Evolutionary conservation across 2,888 invertebrate species (phyloP), one percentile per base, ranked within the genome.

Genomic region (Drosophila rellima): DNA sequence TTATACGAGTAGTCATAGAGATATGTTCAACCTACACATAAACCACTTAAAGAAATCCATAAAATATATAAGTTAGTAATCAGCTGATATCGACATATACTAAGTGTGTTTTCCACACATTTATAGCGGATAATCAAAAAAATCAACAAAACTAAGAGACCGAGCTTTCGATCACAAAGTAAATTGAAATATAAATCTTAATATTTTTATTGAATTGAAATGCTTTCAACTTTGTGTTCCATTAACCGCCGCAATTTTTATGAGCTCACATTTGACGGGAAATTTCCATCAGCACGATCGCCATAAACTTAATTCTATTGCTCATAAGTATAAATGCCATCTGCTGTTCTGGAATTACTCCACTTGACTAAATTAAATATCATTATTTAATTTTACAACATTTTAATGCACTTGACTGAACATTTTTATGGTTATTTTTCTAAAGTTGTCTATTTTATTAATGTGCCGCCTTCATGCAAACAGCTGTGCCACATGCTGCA

Each of bases 401-500:
- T 87, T 86, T 88, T 72, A 88, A 89, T 89, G 83, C 83, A 89
- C 87, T 86, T 83, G 55, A 33, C 44, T 62, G 26, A 63, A 50
- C 55, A 44, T 60, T 51, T 59, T 56, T 60, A 55, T 55, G 54
- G 42, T 33, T 50, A 10, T 55, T 45, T n/a, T 40, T 37, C 8
- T 47, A 56, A 26, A 60, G 57, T 66, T 77, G 51, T 72, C 78
- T 67, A 66, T 77, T 72, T 74, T 67, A 61, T 80, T 71, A 74
- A 74, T 82, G 75, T 63, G 71, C 20, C 39, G 31, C 40, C 54
- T 17, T 26, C 61, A 33, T 44, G 35, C 23, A 13, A 47, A 40
- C 71, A 74, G 70, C 77, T 82, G 71, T 80, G 62, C 80, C 87
- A 82, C 67, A 80, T 86, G 89, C 51, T 42, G 79, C 63, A 56